Evolutionary conservation across 2,113 vertebrate genomes (phyloP).

Genomic region (Pitta sordida): DNA sequence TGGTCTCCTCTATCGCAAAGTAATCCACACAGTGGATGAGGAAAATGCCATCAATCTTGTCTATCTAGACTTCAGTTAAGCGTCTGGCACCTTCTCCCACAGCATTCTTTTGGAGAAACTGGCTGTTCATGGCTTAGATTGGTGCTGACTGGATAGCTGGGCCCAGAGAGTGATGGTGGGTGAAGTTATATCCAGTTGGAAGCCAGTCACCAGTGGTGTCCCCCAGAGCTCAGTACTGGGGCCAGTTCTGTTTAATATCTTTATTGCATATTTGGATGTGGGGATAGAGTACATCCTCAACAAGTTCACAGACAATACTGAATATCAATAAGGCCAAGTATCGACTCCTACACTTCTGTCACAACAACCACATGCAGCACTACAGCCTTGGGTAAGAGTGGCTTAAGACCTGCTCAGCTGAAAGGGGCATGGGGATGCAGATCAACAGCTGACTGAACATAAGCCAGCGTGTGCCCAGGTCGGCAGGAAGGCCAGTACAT

Average conservation of each 20-base stretch:
- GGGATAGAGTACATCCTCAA: neutral
- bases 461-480: neutral
- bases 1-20: neutral
- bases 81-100: too few relatives aligned
- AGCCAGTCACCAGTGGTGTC: neutral
- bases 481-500: neutral
- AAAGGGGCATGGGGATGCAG: neutral
- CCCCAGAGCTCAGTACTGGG: neutral
- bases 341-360: neutral
- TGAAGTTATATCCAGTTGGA: neutral
- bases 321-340: neutral
- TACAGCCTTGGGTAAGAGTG: neutral
- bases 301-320: neutral
- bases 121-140: neutral
- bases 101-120: neutral
- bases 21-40: neutral
- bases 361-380: neutral
- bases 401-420: neutral
- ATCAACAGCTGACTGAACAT: neutral
- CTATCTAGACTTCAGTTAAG: neutral
- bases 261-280: neutral
- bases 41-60: neutral
- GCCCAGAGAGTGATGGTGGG: neutral
- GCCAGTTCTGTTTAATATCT: neutral
- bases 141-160: neutral